Evolutionary conservation across 2,888 invertebrate species (phyloP).

Genomic region (Mechanitis messenoides): DNA sequence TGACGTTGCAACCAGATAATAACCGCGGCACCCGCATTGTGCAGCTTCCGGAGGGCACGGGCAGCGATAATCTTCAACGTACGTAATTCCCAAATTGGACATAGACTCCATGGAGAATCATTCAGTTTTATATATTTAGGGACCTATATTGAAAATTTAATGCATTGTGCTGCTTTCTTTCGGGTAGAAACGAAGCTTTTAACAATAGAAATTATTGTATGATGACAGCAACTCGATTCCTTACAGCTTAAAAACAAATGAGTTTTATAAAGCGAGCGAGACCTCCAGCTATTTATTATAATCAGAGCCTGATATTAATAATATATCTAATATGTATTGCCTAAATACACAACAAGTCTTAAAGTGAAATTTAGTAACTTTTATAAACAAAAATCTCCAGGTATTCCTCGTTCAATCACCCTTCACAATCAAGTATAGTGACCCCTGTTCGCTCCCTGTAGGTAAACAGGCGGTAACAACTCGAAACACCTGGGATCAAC

Average conservation of each 20-base stretch:
- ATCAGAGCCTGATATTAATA: too few species aligned
- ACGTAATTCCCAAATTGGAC: constrained; percentile 64
- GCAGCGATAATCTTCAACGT: constrained; percentile 68
- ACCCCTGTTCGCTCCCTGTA: constrained; percentile 52
- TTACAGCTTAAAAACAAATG: too few species aligned
- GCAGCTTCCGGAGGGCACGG: constrained; percentile 64
- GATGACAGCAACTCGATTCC: too few species aligned
- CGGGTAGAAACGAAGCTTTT: too few species aligned
- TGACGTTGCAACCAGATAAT: constrained; percentile 72
- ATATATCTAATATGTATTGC: too few species aligned
- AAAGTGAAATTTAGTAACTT: not conserved
- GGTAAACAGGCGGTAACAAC: constrained; percentile 48
- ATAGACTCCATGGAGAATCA: constrained; percentile 37
- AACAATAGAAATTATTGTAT: not conserved
- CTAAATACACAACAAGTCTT: too few species aligned
- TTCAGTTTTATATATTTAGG: constrained; percentile 12
- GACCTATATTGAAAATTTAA: not conserved
- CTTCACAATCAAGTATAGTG: constrained; percentile 59
- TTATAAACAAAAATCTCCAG: constrained; percentile 33
- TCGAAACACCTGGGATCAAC: constrained; percentile 58
- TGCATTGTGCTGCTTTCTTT: too few species aligned
- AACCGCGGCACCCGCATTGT: constrained; percentile 57
- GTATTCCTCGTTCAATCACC: constrained; percentile 43
- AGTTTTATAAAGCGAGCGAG: too few species aligned
- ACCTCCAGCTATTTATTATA: too few species aligned